Conservation (phyloP, 2,888 invertebrate species). For the Lasioglossum zephyrum region DNA sequence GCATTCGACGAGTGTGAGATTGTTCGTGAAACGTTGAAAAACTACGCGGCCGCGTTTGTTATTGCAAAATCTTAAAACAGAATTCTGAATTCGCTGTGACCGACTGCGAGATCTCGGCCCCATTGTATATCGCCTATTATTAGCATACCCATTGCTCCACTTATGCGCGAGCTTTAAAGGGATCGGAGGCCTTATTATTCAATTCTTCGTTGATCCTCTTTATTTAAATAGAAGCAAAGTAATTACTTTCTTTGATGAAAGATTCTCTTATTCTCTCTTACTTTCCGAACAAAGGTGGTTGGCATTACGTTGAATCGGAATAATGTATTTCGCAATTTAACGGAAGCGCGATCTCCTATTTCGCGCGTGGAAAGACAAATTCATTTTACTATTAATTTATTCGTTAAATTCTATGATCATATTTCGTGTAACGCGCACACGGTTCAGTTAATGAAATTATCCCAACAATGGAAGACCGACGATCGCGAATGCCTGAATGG, state of each 20-base stretch:
- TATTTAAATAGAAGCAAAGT: constrained; percentile 8
- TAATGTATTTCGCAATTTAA: neutral
- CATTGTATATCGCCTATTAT: constrained; percentile 51
- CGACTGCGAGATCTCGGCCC: neutral
- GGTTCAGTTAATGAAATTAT: neutral
- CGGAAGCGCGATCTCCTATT: neutral
- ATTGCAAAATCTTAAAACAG: constrained; percentile 1
- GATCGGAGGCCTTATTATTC: constrained; percentile 9
- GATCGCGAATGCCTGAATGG: neutral
- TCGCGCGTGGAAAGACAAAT: neutral
- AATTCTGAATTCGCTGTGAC: constrained; percentile 28
- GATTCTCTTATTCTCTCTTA: neutral
- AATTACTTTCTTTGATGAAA: neutral
- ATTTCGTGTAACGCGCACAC: neutral
- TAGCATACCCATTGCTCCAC: constrained; percentile 47
- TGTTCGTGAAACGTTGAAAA: neutral
- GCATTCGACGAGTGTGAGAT: neutral
- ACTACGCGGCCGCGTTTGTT: neutral
- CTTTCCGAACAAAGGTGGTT: neutral
- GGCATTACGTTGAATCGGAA: neutral
- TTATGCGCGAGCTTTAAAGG: constrained; percentile 17
- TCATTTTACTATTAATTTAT: neutral
- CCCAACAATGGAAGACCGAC: neutral
- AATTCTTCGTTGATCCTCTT: neutral
- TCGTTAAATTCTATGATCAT: neutral